Evolutionary conservation across 2,113 vertebrate genomes (phyloP).

Genomic region (Thinocorus orbignyianus): DNA sequence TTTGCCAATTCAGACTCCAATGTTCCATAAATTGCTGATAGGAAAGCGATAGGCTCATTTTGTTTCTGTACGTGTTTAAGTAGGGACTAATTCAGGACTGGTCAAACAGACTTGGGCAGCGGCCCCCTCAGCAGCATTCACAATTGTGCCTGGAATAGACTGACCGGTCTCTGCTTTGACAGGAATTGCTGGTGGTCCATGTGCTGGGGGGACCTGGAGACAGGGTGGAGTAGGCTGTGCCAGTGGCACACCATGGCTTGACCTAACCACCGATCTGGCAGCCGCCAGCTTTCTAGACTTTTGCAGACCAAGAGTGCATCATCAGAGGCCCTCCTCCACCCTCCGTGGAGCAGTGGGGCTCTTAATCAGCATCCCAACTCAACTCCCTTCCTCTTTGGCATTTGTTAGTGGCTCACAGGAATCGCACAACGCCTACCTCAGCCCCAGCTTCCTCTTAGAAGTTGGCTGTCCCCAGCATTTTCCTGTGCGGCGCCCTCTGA

Average conservation of each 20-base stretch:
- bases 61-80: neutral
- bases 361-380: neutral
- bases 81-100: neutral
- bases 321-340: neutral
- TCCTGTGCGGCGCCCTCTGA: neutral
- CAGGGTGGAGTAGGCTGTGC: rapidly evolving
- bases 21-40: slow-evolving; percentile 51
- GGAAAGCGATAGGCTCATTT: neutral
- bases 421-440: rapidly evolving
- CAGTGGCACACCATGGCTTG: neutral
- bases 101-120: rapidly evolving
- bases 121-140: neutral
- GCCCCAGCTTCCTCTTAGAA: neutral
- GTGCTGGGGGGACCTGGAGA: neutral
- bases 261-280: too few species aligned
- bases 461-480: neutral
- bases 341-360: neutral
- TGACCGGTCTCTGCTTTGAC: rapidly evolving
- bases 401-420: neutral
- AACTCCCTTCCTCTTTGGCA: slow-evolving; percentile 13
- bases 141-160: neutral
- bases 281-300: neutral
- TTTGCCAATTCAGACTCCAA: slow-evolving; percentile 42
- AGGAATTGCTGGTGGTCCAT: neutral
- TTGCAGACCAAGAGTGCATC: neutral